phyloP scores from a whole-genome alignment of 2,888 invertebrate genomes.

The Protophormia terraenovae region DNA sequence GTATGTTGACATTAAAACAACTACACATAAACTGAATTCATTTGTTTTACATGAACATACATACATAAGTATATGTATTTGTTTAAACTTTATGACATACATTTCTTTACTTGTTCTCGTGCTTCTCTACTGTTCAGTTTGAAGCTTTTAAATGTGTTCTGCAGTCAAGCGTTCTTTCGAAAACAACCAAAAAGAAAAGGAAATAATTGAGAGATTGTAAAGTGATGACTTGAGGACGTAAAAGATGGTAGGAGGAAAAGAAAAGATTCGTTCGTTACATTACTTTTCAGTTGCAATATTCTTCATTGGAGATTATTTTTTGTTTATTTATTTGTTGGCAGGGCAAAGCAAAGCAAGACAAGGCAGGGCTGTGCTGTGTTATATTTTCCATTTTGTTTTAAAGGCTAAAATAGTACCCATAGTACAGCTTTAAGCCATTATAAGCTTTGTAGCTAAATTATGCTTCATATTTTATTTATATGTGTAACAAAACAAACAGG shows the following conservation, averaged over 20 bases:
- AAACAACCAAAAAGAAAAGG: constrained; percentile 14
- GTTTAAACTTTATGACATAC: constrained; percentile 22
- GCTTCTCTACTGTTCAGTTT: neutral
- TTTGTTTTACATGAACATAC: neutral
- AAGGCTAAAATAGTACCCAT: constrained; percentile 28
- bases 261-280: constrained; percentile 27
- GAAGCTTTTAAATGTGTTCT: constrained; percentile 30
- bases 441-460: constrained; percentile 59
- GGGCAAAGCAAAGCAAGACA: no score
- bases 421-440: constrained; percentile 44
- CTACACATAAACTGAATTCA: neutral
- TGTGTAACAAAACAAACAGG: constrained; percentile 11
- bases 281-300: constrained; percentile 33
- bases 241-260: neutral
- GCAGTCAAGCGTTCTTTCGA: constrained; percentile 19
- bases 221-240: neutral
- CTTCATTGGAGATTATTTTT: constrained; percentile 26
- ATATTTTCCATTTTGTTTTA: neutral
- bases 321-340: no score
- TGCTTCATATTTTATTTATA: constrained; percentile 60
- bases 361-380: no score
- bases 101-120: neutral
- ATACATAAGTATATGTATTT: neutral
- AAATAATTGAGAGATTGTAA: constrained; percentile 21
- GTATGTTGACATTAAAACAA: neutral